Percentiles rank a stretch among this genome's conserved stretches.
These are phyloP conservation scores for Camelus bactrianus DNA, from an alignment of 2,113 vertebrate genomes.

Conservation along the genomic window DNA sequence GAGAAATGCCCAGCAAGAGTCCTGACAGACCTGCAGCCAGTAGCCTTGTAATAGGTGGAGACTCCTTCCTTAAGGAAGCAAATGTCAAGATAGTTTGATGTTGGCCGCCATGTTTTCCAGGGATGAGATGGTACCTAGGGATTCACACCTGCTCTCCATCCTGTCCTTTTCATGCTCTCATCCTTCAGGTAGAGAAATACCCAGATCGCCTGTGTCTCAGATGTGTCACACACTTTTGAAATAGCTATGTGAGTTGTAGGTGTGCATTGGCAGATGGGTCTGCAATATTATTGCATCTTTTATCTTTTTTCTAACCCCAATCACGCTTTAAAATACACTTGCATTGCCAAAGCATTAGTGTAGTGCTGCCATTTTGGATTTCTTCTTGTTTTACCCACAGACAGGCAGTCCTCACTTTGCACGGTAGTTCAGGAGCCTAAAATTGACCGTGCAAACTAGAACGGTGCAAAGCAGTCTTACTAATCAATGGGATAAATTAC, in stretches of 20 bases:
- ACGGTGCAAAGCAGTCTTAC: not conserved
- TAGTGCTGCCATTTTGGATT: conserved; percentile 4
- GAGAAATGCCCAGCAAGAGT: conserved; percentile 20
- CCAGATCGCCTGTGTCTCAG: conserved; percentile 4
- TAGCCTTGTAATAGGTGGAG: not conserved
- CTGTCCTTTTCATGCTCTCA: not conserved
- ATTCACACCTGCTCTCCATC: not conserved
- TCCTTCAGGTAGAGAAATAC: not conserved
- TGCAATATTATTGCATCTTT: not conserved
- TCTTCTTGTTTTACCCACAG: conserved; percentile 33
- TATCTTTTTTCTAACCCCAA: not conserved
- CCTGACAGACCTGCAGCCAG: not conserved
- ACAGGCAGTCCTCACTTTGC: not conserved
- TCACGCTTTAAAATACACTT: conserved; percentile 42
- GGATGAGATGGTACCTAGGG: not conserved
- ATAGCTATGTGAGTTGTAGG: not conserved
- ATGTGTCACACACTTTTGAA: not conserved
- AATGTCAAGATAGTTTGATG: not conserved
- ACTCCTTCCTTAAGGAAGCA: not conserved
- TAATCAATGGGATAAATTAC: not conserved
- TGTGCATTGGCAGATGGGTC: not conserved
- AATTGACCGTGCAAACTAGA: not conserved
- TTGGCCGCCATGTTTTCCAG: not conserved
- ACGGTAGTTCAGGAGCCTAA: not conserved
- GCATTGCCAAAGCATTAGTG: not conserved